Percentiles rank a stretch among this genome's conserved stretches.
Evolutionary conservation across 2,797 vertebrate genomes (phyloP).

Genomic region (Macroramphosus scolopax): DNA sequence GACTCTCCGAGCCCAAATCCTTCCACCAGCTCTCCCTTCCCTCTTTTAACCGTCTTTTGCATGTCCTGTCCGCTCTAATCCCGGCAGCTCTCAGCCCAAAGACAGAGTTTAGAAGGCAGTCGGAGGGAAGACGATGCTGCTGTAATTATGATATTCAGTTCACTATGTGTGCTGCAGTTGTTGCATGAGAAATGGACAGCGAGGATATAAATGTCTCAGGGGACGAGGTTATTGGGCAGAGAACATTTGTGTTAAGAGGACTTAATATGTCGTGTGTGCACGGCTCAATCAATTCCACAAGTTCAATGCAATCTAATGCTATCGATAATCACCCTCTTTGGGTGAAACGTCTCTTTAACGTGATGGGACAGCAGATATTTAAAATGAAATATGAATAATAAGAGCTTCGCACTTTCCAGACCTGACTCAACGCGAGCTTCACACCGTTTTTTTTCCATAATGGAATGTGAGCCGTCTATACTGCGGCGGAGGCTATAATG

Average conservation of each 20-base stretch:
- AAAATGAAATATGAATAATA: not conserved
- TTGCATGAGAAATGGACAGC: constrained; percentile 19
- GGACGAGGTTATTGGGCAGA: too few species aligned
- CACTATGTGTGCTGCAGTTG: constrained; percentile 27
- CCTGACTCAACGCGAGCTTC: constrained; percentile 9
- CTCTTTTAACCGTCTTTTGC: constrained; percentile 25
- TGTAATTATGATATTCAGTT: constrained; percentile 21
- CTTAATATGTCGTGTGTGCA: not conserved
- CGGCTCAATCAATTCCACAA: too few species aligned
- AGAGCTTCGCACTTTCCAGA: constrained; percentile 4
- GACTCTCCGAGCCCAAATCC: constrained; percentile 29
- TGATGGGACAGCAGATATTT: constrained; percentile 6
- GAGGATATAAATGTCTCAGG: too few species aligned
- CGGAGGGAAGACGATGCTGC: constrained; percentile 18
- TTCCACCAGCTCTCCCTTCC: too few species aligned
- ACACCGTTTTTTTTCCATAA: constrained; percentile 22
- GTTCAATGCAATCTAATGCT: too few species aligned
- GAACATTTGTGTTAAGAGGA: constrained; percentile 4
- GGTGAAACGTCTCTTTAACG: too few species aligned
- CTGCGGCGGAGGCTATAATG: constrained; percentile 20
- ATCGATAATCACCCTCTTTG: not conserved
- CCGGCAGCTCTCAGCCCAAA: too few species aligned
- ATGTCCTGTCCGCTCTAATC: constrained; percentile 47
- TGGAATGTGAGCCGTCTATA: constrained; percentile 10
- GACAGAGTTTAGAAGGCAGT: constrained; percentile 19